A percentile compares a stretch with the other conserved stretches of the same genome.
These are phyloP conservation scores for Pedetes capensis DNA, from an alignment of 2,113 vertebrate species.

Conservation along the genomic window DNA sequence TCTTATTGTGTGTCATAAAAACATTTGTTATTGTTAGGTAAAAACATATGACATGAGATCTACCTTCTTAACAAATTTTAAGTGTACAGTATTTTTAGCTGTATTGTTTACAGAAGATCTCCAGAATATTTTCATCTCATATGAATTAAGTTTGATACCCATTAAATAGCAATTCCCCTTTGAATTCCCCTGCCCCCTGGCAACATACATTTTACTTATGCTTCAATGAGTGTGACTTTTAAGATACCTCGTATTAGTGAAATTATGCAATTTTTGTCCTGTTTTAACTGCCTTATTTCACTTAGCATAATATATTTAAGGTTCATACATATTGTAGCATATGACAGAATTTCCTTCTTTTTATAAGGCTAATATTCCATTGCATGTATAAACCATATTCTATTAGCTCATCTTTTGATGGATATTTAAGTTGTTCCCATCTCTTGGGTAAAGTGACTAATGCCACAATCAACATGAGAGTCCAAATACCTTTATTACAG, in stretches of 20 bases:
- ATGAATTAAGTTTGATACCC: not conserved
- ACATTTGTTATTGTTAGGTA: too few relatives aligned
- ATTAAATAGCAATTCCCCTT: not conserved
- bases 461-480: not conserved
- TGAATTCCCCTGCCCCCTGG: not conserved
- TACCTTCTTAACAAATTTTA: not conserved
- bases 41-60: not conserved
- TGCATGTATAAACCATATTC: not conserved
- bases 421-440: not conserved
- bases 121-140: slow-evolving; percentile 10
- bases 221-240: not conserved
- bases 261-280: not conserved
- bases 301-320: not conserved
- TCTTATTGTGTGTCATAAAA: too few relatives aligned
- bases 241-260: not conserved
- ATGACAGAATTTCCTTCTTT: not conserved
- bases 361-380: not conserved
- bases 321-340: not conserved
- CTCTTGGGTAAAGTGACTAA: not conserved
- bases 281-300: not conserved
- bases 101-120: not conserved
- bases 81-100: not conserved
- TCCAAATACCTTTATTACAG: not conserved
- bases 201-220: not conserved
- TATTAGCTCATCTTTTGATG: not conserved